Base-by-base conservation (phyloP, 2,797 vertebrate species). In the Oceanodroma leucorhoa region DNA sequence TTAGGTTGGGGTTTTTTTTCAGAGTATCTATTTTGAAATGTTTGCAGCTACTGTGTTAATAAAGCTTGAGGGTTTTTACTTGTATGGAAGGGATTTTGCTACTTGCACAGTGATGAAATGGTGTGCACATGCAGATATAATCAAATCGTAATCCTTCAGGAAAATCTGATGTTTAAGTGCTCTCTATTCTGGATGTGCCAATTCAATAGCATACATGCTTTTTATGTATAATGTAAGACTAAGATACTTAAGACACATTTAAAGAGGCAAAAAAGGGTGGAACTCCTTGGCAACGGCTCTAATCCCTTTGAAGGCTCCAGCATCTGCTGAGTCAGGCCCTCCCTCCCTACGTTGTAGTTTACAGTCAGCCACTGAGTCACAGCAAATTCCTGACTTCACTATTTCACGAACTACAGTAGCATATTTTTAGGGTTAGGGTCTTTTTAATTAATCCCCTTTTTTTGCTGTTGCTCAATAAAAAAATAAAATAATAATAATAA, bases 251-350 rank as follows among this genome's bases (percentile, higher is more conserved):
- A 95, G 93, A 90, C 75, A 75, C 19, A 76, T 81, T 89, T 92
- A 92, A 92, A 83, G 54, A 84, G 10, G 15, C 29, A 90, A 90
- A 83, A 93, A 89, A 76, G 90, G 95, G 86, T 91, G 88, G 87
- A 96, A 70, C 72, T 36, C 29, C 55, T 87, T 89, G 91, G 93
- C 94, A 94, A 77, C 43, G 5, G 54, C 38, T 64, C n/a, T 90
- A 89, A 84, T 34, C 67, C 88, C 83, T 97, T 93, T 93, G 90
- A 95, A 91, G 92, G 83, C 67, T 92, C 85, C 54, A 14, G 85
- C 81, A 93, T 62, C 48, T 91, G 80, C 89, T 85, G 89, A 95
- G 84, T 94, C 91, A 92, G 83, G 48, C 57, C 30, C 71, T 94
- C 77, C 65, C 78, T 95, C 83, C 71, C 77, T 58, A 4, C 8